Percentiles rank a stretch among this genome's conserved stretches.
Evolutionary conservation across 2,113 vertebrate species (phyloP).

Genomic region (Gambusia affinis): DNA sequence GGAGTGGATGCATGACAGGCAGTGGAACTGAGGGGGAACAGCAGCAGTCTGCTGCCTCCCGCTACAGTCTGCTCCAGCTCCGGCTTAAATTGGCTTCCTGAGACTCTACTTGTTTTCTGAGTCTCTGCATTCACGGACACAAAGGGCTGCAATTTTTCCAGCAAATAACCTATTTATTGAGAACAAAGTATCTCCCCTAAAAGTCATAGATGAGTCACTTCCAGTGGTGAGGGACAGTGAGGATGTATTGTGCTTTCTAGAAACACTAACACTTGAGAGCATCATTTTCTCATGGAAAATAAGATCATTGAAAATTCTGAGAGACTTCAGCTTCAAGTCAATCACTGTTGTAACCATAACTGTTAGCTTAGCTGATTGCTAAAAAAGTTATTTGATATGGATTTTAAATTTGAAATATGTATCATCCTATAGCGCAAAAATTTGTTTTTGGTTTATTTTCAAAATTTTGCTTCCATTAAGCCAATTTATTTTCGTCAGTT

Average conservation of each 20-base stretch:
- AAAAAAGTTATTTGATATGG: background rate
- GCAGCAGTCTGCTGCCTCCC: background rate
- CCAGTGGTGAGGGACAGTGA: background rate
- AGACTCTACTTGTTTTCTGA: slow-evolving; percentile 1
- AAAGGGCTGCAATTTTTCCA: background rate
- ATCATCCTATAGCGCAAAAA: too few relatives aligned
- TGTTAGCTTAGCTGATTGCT: background rate
- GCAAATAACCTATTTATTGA: slow-evolving; percentile 1
- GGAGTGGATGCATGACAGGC: background rate
- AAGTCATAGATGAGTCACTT: background rate
- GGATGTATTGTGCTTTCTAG: background rate
- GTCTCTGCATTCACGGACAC: background rate
- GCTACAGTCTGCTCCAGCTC: background rate
- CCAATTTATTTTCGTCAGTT: too few relatives aligned
- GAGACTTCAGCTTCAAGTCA: background rate
- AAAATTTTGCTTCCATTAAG: too few relatives aligned
- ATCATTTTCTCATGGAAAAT: background rate
- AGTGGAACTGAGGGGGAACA: background rate
- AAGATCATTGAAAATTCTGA: background rate
- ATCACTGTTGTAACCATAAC: background rate
- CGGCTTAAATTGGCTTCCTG: slow-evolving; percentile 5
- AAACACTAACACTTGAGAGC: background rate
- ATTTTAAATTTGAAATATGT: too few relatives aligned
- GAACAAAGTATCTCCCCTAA: slow-evolving; percentile 1
- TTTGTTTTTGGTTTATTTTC: too few relatives aligned